A percentile compares a stretch with the other conserved stretches of the same genome.
phyloP scores from a whole-genome alignment of 2,888 invertebrate species.

The Bugulina stolonifera region DNA sequence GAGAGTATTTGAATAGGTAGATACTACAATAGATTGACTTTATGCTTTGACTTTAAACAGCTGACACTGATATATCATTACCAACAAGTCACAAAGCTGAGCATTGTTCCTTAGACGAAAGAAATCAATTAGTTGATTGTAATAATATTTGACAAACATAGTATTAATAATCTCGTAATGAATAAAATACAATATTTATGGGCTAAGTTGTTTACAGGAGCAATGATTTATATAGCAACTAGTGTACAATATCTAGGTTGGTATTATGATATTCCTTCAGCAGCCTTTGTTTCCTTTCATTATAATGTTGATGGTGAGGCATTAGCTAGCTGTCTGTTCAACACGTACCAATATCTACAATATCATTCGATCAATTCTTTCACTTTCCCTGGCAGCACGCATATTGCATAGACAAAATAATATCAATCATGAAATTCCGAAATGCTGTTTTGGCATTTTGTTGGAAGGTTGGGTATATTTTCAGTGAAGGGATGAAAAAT shows the following conservation, averaged over 20 bases:
- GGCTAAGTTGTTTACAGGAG: not conserved
- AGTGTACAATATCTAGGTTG: not conserved
- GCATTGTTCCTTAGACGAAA: not conserved
- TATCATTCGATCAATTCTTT: no score
- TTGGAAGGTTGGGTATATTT: no score
- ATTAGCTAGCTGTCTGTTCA: no score
- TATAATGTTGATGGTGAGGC: not conserved
- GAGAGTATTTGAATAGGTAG: no score
- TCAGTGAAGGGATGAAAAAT: no score
- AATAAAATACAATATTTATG: not conserved
- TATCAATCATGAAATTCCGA: no score
- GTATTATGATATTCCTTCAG: not conserved
- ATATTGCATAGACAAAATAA: no score
- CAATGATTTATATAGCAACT: not conserved
- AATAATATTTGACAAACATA: not conserved
- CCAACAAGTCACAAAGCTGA: slow-evolving; percentile 14
- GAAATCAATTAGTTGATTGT: not conserved
- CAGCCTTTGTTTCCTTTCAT: not conserved
- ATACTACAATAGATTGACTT: no score
- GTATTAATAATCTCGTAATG: not conserved
- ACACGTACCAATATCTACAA: no score
- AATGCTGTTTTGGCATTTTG: no score
- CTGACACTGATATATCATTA: not conserved
- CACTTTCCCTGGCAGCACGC: no score
- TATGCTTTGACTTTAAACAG: no score